phyloP scores from a whole-genome alignment of 2,797 vertebrate genomes.

The Propithecus deckenii region DNA sequence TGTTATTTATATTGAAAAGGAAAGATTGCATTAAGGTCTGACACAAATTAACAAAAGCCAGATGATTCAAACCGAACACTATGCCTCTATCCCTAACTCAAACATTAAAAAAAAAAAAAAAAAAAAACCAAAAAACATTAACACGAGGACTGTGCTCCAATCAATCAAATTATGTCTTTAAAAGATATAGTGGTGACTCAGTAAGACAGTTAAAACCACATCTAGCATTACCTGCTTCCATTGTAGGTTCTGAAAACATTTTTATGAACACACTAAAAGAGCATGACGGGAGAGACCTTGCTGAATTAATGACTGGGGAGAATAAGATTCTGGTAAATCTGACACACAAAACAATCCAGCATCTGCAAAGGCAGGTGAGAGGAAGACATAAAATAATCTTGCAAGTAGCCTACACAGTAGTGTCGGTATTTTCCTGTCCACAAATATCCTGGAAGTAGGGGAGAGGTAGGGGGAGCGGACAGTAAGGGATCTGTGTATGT shows the following conservation, averaged over 20 bases:
- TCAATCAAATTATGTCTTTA: slow-evolving; percentile 71
- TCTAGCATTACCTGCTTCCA: slow-evolving; percentile 15
- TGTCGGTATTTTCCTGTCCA: background rate
- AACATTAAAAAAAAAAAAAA: slow-evolving; percentile 42
- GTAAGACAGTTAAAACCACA: slow-evolving; percentile 9
- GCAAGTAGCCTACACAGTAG: background rate
- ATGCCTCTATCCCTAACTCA: slow-evolving; percentile 52
- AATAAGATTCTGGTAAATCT: background rate
- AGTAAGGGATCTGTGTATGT: background rate
- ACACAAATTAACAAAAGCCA: slow-evolving; percentile 76
- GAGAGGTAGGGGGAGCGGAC: background rate
- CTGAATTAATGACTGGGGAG: background rate
- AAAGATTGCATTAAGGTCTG: slow-evolving; percentile 73
- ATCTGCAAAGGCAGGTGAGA: slow-evolving; percentile 5
- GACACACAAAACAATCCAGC: background rate
- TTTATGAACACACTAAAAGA: slow-evolving; percentile 49
- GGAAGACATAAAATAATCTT: slow-evolving; percentile 12
- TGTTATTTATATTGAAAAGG: slow-evolving; percentile 58
- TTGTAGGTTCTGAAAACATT: slow-evolving; percentile 24
- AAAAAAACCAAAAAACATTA: slow-evolving; percentile 58
- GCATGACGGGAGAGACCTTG: slow-evolving; percentile 6
- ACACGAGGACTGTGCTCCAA: slow-evolving; percentile 48
- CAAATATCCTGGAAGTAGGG: background rate
- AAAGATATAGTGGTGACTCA: slow-evolving; percentile 27
- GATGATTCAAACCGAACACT: slow-evolving; percentile 69